Base-by-base conservation (phyloP, 2,888 invertebrate genomes). In the Ophioninae sp. region DNA sequence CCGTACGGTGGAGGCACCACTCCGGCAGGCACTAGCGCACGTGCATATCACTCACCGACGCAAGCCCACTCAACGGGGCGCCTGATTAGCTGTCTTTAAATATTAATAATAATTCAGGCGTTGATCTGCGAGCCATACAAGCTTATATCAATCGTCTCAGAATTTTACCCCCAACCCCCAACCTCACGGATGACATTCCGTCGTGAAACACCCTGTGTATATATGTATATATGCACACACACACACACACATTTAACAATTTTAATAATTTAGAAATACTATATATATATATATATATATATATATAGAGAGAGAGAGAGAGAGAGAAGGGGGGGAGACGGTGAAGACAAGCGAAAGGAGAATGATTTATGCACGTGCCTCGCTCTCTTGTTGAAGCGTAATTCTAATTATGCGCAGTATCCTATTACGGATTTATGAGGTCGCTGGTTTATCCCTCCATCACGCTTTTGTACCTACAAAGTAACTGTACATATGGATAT, bases 371-470 rank as follows among this genome's bases (percentile, higher is more conserved):
- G 86, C 87, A 85, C 86, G 86, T 87, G 87, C 86, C 87, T 68
- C 37, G 73, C 73, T 80, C 77, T 81, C 86, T 82, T 84, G 85
- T 79, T 87, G 85, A 87, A 89, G 87, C 86, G 87, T 89, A 88
- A 90, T 90, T 90, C 88, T 90, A 91, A 91, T 91, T 90, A 90
- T 88, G 88, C 88, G 84, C 88, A 89, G 90, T 91, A 91, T 91
- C 91, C 89, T 87, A 88, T 91, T 91, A 89, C 91, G 91, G 90
- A 91, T 91, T 91, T 91, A 91, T 89, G 91, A 91, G 89, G 89
- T 88, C 89, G 87, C 82, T 76, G 62, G 83, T 80, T 72, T 83
- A 76, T 62, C 76, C 69, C 76, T 73, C 68, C 68, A 68, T 30
- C 72, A 37, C 62, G 56, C 39, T 67, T 76, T 70, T 44, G 44